phyloP scores from a whole-genome alignment of 2,113 vertebrate genomes.

The Equus przewalskii region DNA sequence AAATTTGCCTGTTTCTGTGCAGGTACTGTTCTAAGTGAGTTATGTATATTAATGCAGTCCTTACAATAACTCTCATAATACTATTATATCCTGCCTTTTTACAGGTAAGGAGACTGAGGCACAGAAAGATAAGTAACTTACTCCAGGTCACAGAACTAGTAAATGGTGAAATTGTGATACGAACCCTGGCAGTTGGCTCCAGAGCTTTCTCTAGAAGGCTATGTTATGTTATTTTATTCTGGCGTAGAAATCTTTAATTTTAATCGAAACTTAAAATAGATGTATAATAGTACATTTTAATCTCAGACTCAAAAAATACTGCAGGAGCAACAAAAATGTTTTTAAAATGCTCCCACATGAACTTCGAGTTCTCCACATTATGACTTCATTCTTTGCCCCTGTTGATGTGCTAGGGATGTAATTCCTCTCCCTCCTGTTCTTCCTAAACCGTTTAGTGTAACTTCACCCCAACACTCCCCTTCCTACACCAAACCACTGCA shows the following conservation, averaged over 20 bases:
- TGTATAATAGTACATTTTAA: conserved; percentile 19
- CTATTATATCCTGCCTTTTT: background rate
- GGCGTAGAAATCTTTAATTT: conserved; percentile 37
- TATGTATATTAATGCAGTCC: background rate
- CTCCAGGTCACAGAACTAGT: background rate
- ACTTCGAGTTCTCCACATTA: background rate
- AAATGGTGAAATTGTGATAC: background rate
- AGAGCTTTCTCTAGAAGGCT: background rate
- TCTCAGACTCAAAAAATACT: background rate
- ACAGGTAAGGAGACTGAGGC: background rate
- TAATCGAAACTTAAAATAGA: conserved; percentile 13
- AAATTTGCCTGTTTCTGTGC: background rate
- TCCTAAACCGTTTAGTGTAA: background rate
- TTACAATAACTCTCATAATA: background rate
- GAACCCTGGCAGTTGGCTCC: background rate
- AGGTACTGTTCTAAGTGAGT: background rate
- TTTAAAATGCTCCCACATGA: background rate
- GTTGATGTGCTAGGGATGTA: background rate
- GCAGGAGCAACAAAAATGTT: background rate
- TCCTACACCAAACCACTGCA: background rate
- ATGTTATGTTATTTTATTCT: background rate
- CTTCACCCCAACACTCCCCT: background rate
- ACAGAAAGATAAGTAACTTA: background rate
- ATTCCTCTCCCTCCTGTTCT: background rate
- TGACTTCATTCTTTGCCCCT: background rate